Base-by-base conservation (phyloP, 2,888 invertebrate species). In the Pyrocoelia pectoralis region DNA sequence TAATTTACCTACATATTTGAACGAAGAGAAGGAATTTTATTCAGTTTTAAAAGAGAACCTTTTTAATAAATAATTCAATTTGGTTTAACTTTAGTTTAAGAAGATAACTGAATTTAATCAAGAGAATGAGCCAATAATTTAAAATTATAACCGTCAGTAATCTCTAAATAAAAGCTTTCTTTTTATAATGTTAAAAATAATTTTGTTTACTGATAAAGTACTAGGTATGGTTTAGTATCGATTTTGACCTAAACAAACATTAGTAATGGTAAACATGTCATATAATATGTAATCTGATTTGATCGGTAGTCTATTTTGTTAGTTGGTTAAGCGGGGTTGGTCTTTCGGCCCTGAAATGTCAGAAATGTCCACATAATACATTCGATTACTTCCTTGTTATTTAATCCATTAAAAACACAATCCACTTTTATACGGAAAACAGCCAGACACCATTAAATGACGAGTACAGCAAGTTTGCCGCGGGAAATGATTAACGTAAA, bases 1-100 rank as follows among this genome's bases (percentile, higher is more conserved):
- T 66, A 68, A 71, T 72, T 72, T 73, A 60, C 65, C 60, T 60
- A 61, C 61, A n/a, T n/a, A 61, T 58, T 58, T 51, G 18, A 38
- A 46, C 28, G 55, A 51, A 58, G 55, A 51, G 41, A 1, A 41
- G 53, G 28, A 57, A 19, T 62, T 62, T 62, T 57, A 63, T 63
- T 63, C 63, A 43, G 49, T 58, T 63, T 58, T 58, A 49, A 57
- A n/a, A 53, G 58, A 41, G 24, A 59, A 54, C 49, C 58, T 41
- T 59, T 62, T 58, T 63, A 54, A 54, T 59, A 54, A 18, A 49
- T 52, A 59, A 48, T 59, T 59, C 46, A 29, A 49, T 19, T 19
- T 49, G 10, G 53, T 19, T 46, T 13, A 56, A 56, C 33, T 56
- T 48, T 24, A 24, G 12, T n/a, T n/a, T 2, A 48, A 48, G 10